phyloP scores from a whole-genome alignment of 2,888 invertebrate species.

The Meliscaeva auricollis region DNA sequence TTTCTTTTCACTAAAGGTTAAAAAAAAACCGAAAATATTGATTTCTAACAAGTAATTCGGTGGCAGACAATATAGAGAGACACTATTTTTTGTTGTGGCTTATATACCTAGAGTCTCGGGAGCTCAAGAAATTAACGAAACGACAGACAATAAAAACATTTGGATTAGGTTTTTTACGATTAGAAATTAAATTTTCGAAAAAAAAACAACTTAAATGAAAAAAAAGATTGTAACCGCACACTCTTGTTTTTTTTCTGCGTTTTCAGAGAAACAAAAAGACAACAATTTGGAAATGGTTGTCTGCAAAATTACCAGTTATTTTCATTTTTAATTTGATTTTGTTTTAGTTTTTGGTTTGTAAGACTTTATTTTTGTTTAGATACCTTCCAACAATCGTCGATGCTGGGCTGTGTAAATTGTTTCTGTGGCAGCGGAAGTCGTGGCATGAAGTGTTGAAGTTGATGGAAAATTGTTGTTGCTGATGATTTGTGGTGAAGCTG shows the following conservation, averaged over 20 bases:
- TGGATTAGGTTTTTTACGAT: conserved; percentile 14
- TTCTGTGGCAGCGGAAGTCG: conserved; percentile 78
- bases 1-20: conserved; percentile 45
- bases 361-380: conserved; percentile 78
- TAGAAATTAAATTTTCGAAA: conserved; percentile 51
- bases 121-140: conserved; percentile 61
- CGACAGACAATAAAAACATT: conserved; percentile 30
- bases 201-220: conserved; percentile 45
- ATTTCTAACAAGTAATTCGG: conserved; percentile 43
- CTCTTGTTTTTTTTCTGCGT: conserved; percentile 47
- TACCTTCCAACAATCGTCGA: conserved; percentile 84
- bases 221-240: conserved; percentile 69
- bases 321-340: conserved; percentile 74
- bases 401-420: conserved; percentile 82
- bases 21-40: conserved; percentile 58
- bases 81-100: conserved; percentile 69
- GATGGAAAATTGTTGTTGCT: conserved; percentile 54
- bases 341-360: conserved; percentile 72
- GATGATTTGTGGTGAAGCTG: conserved; percentile 66
- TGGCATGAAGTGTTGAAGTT: conserved; percentile 77
- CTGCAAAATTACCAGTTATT: conserved; percentile 52
- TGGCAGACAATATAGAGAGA: conserved; percentile 26
- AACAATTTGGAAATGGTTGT: conserved; percentile 48
- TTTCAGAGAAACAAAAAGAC: conserved; percentile 45
- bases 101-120: conserved; percentile 77